Base-by-base conservation (phyloP, 2,113 vertebrate genomes). In the Grantiella picta region DNA sequence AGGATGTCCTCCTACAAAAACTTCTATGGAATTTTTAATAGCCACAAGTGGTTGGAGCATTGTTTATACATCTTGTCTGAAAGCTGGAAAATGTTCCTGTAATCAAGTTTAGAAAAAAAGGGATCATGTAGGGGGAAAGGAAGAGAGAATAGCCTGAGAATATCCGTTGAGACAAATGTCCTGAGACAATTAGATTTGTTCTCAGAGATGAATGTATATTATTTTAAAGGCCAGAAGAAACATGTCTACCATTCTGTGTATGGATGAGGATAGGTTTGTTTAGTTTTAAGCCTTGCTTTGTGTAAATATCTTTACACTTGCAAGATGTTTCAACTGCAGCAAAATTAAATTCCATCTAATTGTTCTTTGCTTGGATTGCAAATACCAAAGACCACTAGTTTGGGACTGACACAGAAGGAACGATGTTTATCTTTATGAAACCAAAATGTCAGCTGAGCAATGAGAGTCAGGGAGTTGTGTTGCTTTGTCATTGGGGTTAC, bases 61-160 rank as follows among this genome's bases (percentile, higher is more conserved):
- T 97, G 89, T 90, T 97, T 96, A 94, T 90, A 59, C 28, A 45
- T 94, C 75, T 88, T 12, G 10, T 94, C 84, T 82, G 78, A 89
- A 92, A 92, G 73, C 69, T 97, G 93, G 94, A 78, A 78, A 85
- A 91, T 49, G 83, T 95, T 94, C 84, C 44, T 82, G 60, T 79
- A 92, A 95, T 88, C 84, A 50, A 70, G 42, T 72, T 87, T 66
- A 52, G 3, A 2, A 40, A 68, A 88, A 82, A 87, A 64, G 47
- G n/a, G 69, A 87, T 10, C 14, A 1, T 71, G 81, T 64, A 79
- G 90, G 59, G 75, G 56, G 70, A 89, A 78, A 91, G 88, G 72
- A 95, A 85, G 72, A 89, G 87, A 90, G 59, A 86, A 36, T 45
- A 84, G 85, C 94, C 92, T 96, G 96, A 97, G 92, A 96, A 94